Evolutionary conservation across 2,113 vertebrate genomes (phyloP).

Genomic region (Jacana jacana): DNA sequence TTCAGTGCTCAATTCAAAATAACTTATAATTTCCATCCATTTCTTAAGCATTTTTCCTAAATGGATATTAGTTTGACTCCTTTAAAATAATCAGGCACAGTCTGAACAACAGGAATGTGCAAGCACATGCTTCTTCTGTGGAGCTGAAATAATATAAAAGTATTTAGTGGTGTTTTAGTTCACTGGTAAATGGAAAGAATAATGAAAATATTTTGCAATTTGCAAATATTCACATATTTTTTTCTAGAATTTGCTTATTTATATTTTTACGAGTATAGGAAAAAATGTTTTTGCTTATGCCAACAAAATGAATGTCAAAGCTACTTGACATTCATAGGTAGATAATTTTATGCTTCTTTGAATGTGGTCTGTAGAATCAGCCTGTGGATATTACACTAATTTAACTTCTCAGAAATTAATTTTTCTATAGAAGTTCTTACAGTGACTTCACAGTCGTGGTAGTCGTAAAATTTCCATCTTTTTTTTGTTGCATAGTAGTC

Average conservation of each 20-base stretch:
- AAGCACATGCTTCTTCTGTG: background rate
- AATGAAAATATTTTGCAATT: background rate
- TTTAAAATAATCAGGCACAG: background rate
- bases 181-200: background rate
- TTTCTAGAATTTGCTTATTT: background rate
- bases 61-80: background rate
- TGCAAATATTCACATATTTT: background rate
- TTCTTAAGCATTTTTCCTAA: background rate
- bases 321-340: constrained; percentile 27
- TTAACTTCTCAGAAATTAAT: background rate
- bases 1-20: background rate
- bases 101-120: background rate
- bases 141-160: background rate
- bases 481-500: background rate
- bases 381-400: background rate
- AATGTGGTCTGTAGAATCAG: background rate
- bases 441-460: background rate
- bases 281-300: background rate
- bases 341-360: constrained; percentile 36
- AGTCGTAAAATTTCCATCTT: background rate
- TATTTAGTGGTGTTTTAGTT: background rate
- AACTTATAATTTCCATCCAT: background rate
- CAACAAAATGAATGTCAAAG: constrained; percentile 31
- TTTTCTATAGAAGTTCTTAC: background rate
- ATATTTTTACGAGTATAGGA: background rate